Conservation (phyloP, 2,888 invertebrate genomes). For the Mythimna loreyi region DNA sequence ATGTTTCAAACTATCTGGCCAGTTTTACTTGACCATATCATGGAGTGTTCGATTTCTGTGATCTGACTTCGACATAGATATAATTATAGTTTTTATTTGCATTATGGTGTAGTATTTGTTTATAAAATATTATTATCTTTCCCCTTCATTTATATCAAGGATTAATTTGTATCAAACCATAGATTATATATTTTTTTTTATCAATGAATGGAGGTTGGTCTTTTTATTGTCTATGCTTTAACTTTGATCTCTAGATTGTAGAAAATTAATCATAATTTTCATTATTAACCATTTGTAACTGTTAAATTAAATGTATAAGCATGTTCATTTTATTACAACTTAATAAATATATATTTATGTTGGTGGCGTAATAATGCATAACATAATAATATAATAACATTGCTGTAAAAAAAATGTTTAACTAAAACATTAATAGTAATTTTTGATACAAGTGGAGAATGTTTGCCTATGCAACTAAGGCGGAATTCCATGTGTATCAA, state of each 20-base stretch:
- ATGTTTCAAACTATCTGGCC: no score
- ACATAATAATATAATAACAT: not conserved
- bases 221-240: not conserved
- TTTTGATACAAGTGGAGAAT: no score
- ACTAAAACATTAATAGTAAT: no score
- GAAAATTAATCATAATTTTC: not conserved
- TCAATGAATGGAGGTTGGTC: not conserved
- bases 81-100: conserved; percentile 1
- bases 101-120: conserved; percentile 16
- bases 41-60: no score
- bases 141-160: not conserved
- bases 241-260: conserved; percentile 2
- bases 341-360: no score
- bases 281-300: conserved; percentile 9
- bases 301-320: not conserved
- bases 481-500: no score
- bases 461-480: no score
- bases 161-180: conserved; percentile 1
- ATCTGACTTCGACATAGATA: no score
- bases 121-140: conserved; percentile 1
- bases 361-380: not conserved
- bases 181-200: not conserved
- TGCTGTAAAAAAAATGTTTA: no score
- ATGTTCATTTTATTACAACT: not conserved
- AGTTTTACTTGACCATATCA: no score